Evolutionary conservation across 2,113 vertebrate genomes (phyloP).

Genomic region (Lepus americanus): DNA sequence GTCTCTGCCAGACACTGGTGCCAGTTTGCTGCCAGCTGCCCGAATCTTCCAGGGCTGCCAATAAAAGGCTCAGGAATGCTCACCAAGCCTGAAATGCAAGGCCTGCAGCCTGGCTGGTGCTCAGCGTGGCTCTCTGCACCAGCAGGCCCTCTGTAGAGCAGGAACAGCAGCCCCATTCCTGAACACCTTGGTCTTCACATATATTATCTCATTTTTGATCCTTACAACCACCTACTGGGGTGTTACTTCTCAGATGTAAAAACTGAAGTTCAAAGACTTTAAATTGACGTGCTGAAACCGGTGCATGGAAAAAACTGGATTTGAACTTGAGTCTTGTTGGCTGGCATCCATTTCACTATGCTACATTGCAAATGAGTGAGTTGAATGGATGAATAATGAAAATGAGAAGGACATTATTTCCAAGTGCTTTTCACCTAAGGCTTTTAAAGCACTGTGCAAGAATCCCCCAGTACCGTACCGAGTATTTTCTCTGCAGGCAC

Average conservation of each 20-base stretch:
- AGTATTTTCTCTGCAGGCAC: not conserved
- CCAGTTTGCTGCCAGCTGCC: conserved; percentile 61
- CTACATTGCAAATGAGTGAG: not conserved
- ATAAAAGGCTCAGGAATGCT: conserved; percentile 62
- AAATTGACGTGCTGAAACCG: not conserved
- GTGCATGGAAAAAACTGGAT: not conserved
- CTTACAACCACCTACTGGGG: not conserved
- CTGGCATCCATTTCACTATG: not conserved
- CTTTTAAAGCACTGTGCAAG: conserved; percentile 1
- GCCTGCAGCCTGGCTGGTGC: not conserved
- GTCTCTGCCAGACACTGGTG: conserved; percentile 60
- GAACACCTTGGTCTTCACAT: not conserved
- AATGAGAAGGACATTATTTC: not conserved
- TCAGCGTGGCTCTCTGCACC: not conserved
- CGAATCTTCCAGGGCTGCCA: conserved; percentile 28
- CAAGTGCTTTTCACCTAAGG: not conserved
- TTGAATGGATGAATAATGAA: no score
- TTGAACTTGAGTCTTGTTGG: not conserved
- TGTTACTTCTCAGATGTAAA: not conserved
- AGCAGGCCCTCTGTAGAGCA: not conserved
- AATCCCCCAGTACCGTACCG: conserved; percentile 7
- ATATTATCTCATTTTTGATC: not conserved
- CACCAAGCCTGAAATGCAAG: conserved; percentile 47
- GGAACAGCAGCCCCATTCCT: not conserved
- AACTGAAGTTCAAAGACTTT: conserved; percentile 29